These are phyloP conservation scores for Patella pellucida DNA, from an alignment of 2,888 invertebrate genomes.

Conservation along the genomic window DNA sequence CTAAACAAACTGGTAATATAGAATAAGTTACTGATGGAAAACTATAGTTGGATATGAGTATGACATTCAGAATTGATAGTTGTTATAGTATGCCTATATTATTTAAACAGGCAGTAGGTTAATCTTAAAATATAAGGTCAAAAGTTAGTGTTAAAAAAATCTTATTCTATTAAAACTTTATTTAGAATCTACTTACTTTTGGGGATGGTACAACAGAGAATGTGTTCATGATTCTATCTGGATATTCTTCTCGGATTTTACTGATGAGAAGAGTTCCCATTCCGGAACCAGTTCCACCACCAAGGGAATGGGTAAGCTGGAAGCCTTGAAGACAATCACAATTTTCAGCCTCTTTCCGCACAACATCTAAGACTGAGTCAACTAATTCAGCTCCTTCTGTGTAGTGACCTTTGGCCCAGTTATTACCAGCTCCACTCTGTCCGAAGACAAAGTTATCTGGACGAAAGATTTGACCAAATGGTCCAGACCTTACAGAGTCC, in stretches of 20 bases:
- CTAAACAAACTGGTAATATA: no score
- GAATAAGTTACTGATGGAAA: no score
- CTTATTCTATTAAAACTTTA: no score
- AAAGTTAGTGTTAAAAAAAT: no score
- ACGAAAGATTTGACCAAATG: constrained; percentile 81
- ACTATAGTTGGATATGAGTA: no score
- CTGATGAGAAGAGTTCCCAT: constrained; percentile 93
- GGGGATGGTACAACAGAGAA: constrained; percentile 93
- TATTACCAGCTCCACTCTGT: constrained; percentile 78
- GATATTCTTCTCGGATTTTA: constrained; percentile 86
- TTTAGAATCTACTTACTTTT: constrained; percentile 74
- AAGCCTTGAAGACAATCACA: constrained; percentile 68
- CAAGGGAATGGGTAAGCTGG: constrained; percentile 77
- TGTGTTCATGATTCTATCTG: constrained; percentile 84
- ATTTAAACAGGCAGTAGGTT: no score
- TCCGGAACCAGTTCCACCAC: constrained; percentile 90
- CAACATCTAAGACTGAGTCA: constrained; percentile 66
- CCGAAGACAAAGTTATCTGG: constrained; percentile 94
- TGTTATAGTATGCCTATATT: no score
- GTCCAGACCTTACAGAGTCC: constrained; percentile 94
- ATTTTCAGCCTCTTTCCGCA: constrained; percentile 64
- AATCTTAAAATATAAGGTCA: no score
- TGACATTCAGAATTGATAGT: no score
- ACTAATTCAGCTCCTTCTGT: constrained; percentile 82
- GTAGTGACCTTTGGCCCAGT: constrained; percentile 92